These are phyloP conservation scores for Pachyseris speciosa DNA, from an alignment of 64 coral and sea anemone species.

Conservation along the genomic window DNA sequence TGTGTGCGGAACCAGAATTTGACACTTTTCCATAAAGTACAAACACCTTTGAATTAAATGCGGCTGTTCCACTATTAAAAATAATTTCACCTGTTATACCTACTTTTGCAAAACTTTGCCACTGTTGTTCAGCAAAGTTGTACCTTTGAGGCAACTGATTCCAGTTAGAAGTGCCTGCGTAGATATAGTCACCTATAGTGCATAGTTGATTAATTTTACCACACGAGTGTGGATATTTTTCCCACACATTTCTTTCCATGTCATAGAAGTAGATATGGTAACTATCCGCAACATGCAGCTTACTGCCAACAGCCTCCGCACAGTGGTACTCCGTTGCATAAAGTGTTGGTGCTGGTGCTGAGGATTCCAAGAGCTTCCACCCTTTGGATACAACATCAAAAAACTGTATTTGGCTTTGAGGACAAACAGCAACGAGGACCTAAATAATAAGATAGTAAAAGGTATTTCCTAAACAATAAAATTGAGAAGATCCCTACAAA, in stretches of 20 bases:
- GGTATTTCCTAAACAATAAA: background rate
- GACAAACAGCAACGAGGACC: background rate
- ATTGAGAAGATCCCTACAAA: no score
- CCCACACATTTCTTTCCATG: no score
- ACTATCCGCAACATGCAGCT: background rate
- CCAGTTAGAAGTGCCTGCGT: background rate
- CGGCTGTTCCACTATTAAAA: background rate
- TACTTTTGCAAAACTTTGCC: no score
- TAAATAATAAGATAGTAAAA: background rate
- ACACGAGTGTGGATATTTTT: background rate
- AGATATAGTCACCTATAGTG: no score
- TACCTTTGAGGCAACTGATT: no score
- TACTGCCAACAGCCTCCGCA: background rate
- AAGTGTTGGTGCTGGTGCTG: background rate
- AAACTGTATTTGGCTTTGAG: no score
- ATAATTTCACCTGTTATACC: no score
- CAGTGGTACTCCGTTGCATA: background rate
- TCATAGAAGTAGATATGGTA: background rate
- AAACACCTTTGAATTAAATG: background rate
- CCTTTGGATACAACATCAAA: background rate
- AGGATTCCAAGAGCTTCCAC: no score
- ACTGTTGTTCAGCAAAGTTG: no score
- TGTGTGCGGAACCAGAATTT: no score
- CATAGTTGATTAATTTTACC: background rate
- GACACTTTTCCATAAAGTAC: constrained; percentile 24